Conservation (phyloP, 1,140 invertebrate genomes). For the Anadara kagoshimensis region DNA sequence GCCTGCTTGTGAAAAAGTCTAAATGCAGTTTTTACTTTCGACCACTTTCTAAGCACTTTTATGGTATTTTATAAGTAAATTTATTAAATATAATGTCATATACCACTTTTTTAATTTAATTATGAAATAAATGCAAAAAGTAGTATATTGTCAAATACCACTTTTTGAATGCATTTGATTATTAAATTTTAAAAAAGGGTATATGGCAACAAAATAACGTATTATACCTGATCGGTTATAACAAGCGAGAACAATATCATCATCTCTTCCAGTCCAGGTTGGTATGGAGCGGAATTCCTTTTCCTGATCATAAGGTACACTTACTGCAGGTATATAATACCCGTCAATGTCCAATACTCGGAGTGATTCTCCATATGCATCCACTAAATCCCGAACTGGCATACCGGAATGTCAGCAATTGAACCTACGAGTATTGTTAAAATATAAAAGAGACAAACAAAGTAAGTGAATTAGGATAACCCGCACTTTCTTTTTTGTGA, state of each 20-base stretch:
- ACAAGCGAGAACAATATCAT: conserved; percentile 19
- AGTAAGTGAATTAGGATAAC: too few relatives aligned
- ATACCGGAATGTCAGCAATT: too few relatives aligned
- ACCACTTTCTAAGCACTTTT: too few relatives aligned
- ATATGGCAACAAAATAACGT: not conserved
- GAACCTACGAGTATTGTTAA: too few relatives aligned
- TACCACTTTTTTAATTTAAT: too few relatives aligned
- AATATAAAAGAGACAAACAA: too few relatives aligned
- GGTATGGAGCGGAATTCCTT: conserved; percentile 17
- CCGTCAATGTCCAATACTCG: not conserved
- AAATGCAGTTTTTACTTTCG: too few relatives aligned
- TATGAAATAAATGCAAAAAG: too few relatives aligned
- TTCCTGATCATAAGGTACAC: conserved; percentile 4
- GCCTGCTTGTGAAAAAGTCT: too few relatives aligned
- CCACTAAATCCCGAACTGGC: not conserved
- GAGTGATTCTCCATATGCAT: not conserved
- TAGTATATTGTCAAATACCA: too few relatives aligned
- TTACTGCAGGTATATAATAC: not conserved
- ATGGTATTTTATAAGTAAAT: too few relatives aligned
- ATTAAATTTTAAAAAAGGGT: not conserved
- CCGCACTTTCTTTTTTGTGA: too few relatives aligned
- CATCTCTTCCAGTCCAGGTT: conserved; percentile 21
- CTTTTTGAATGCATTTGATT: not conserved
- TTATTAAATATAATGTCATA: not conserved
- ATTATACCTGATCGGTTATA: conserved; percentile 24